These are phyloP conservation scores for Jordanella pulchra DNA, from an alignment of 2,797 vertebrate genomes.

Conservation along the genomic window DNA sequence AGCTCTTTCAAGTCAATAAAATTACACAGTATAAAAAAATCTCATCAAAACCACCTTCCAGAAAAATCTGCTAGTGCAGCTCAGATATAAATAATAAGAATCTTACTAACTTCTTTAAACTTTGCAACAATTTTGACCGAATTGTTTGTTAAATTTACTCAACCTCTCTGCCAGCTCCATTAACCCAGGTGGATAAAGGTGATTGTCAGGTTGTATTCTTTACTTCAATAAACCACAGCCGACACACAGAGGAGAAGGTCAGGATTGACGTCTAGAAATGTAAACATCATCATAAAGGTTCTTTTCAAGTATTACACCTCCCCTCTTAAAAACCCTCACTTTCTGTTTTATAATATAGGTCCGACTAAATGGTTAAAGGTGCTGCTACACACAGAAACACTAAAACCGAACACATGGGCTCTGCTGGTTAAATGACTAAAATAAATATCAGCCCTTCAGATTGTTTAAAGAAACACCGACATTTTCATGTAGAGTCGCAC, in stretches of 20 bases:
- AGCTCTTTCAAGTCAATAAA: no score
- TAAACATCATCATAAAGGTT: background rate
- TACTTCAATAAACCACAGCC: background rate
- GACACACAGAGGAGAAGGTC: background rate
- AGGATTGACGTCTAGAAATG: background rate
- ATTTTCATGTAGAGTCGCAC: constrained; percentile 38
- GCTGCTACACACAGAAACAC: background rate
- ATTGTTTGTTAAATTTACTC: background rate
- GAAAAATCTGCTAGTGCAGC: no score
- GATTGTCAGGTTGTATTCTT: background rate
- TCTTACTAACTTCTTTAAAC: background rate
- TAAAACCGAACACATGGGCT: background rate
- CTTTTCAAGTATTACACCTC: background rate
- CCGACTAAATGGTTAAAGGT: background rate
- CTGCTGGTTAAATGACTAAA: constrained; percentile 3
- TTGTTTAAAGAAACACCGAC: constrained; percentile 42
- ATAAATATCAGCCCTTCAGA: constrained; percentile 13
- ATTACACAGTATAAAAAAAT: no score
- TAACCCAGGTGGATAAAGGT: background rate
- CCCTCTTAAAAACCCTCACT: background rate
- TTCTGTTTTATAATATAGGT: background rate
- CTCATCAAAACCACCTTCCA: no score
- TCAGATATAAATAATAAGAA: background rate
- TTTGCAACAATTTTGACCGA: background rate
- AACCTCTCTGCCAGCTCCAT: background rate